Evolutionary conservation across 2,888 invertebrate genomes (phyloP).

Genomic region (Scaptomyza cyrtandrae): DNA sequence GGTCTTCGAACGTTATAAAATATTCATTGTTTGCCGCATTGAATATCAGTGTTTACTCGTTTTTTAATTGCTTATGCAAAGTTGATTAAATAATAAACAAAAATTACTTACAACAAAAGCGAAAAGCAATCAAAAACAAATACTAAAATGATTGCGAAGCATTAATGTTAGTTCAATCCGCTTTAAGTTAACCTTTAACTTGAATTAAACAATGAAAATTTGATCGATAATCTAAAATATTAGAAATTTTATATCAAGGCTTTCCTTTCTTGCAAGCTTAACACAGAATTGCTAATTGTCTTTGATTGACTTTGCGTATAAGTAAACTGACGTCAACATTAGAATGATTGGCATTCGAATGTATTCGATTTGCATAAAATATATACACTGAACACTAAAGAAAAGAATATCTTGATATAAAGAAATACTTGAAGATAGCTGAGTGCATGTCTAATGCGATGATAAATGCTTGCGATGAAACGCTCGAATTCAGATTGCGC

Average conservation of each 20-base stretch:
- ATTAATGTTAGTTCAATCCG: too few relatives aligned
- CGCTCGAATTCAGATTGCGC: slow-evolving; percentile 64
- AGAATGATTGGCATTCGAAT: slow-evolving; percentile 19
- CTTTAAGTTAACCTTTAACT: not conserved
- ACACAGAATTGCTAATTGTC: slow-evolving; percentile 5
- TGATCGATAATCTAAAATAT: not conserved
- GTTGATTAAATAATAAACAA: not conserved
- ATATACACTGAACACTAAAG: slow-evolving; percentile 34
- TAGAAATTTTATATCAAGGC: not conserved
- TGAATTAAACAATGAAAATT: not conserved
- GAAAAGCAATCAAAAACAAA: too few relatives aligned
- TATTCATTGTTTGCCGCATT: slow-evolving; percentile 8
- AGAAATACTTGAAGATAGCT: slow-evolving; percentile 22
- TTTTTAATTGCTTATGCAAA: slow-evolving; percentile 43
- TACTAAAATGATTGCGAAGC: too few relatives aligned
- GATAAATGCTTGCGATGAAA: slow-evolving; percentile 76
- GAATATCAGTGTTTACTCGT: slow-evolving; percentile 11
- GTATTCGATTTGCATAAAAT: slow-evolving; percentile 59
- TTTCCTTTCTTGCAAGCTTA: not conserved
- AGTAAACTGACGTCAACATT: slow-evolving; percentile 30
- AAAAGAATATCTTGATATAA: slow-evolving; percentile 13
- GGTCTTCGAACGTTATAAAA: slow-evolving; percentile 7
- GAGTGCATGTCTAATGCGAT: slow-evolving; percentile 71
- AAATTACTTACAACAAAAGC: too few relatives aligned
- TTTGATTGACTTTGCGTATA: slow-evolving; percentile 9